phyloP scores from a whole-genome alignment of 2,888 invertebrate genomes.

The Chamaedrilus cognettii region DNA sequence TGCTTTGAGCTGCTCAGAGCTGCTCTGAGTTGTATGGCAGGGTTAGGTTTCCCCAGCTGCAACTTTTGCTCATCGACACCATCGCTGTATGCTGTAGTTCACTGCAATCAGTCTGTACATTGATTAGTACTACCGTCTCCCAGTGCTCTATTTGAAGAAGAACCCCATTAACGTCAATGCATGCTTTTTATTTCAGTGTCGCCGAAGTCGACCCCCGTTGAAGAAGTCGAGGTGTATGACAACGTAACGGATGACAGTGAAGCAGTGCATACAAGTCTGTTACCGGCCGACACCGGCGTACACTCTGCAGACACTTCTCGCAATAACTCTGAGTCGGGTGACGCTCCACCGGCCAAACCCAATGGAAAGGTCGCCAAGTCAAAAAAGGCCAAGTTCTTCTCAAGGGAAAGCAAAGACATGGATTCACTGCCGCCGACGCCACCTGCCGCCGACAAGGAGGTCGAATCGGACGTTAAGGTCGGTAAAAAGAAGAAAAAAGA shows the following conservation, averaged over 20 bases:
- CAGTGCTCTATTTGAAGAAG: no score
- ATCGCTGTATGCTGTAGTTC: no score
- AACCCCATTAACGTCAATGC: no score
- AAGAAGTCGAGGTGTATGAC: background rate
- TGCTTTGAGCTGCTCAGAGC: no score
- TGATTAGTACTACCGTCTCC: no score
- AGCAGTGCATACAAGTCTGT: background rate
- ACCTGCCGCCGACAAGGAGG: background rate
- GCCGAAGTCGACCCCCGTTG: no score
- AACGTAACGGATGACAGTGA: constrained; percentile 1
- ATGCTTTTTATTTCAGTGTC: no score
- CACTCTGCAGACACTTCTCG: background rate
- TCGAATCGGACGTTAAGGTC: background rate
- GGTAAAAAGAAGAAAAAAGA: background rate
- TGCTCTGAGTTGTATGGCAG: no score
- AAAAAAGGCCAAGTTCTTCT: background rate
- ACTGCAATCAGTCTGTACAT: no score
- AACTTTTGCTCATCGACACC: no score
- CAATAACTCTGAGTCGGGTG: background rate
- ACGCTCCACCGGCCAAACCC: background rate
- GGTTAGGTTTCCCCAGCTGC: no score
- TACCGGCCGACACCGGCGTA: background rate
- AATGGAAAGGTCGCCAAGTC: background rate
- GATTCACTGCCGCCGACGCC: background rate
- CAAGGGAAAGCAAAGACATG: background rate